Conservation (phyloP, 2,888 invertebrate species). For the Eurytoma adleriae region DNA sequence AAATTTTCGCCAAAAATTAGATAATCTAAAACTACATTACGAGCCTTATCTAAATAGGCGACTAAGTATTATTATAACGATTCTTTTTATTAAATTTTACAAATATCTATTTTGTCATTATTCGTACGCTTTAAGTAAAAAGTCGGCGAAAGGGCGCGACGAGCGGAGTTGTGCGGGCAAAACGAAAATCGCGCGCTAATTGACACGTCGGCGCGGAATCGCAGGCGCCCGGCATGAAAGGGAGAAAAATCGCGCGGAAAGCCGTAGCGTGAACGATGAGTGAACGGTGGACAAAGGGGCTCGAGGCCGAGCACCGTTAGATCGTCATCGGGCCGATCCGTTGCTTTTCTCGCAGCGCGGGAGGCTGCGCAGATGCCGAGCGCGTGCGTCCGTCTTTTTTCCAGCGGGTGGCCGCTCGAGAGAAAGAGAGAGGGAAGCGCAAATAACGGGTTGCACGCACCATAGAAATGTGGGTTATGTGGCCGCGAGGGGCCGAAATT, state of each 20-base stretch:
- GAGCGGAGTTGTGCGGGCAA: conserved; percentile 14
- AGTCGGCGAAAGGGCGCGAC: background rate
- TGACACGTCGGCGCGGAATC: conserved; percentile 40
- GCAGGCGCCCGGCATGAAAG: background rate
- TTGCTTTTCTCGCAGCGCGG: conserved; percentile 40
- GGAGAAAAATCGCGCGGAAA: conserved; percentile 11
- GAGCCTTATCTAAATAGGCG: background rate
- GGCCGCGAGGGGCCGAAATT: conserved; percentile 73
- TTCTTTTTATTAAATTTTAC: background rate
- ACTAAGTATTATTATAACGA: background rate
- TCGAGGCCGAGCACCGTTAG: conserved; percentile 23
- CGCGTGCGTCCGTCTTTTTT: background rate
- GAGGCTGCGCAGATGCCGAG: conserved; percentile 64
- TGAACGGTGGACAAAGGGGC: conserved; percentile 11
- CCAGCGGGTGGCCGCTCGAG: conserved; percentile 57
- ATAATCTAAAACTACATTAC: background rate
- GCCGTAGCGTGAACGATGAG: conserved; percentile 31
- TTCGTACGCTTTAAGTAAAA: background rate
- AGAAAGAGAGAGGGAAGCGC: conserved; percentile 64
- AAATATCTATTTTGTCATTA: background rate
- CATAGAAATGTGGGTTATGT: conserved; percentile 75
- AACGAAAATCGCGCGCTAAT: conserved; percentile 50
- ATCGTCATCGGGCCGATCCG: conserved; percentile 36
- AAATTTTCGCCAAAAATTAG: background rate
- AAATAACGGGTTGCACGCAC: conserved; percentile 74